Conservation (phyloP, 1,140 invertebrate genomes). For the Drosophila navojoa region DNA sequence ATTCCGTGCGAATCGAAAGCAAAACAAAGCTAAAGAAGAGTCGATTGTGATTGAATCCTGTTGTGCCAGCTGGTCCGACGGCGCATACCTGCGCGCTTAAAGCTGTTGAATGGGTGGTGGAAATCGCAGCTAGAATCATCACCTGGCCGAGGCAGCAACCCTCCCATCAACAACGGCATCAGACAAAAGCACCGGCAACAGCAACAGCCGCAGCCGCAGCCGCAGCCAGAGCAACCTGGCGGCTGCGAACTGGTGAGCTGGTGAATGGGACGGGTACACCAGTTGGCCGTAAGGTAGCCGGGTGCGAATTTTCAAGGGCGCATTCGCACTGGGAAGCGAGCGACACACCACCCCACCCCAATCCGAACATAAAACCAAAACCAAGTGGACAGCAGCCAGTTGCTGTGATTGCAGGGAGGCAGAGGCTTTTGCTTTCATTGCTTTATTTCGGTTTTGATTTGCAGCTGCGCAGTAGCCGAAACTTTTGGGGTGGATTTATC, state of each 20-base stretch:
- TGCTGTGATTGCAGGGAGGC: constrained; percentile 25
- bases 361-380: constrained; percentile 2
- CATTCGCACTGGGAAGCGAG: constrained; percentile 32
- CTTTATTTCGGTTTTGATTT: constrained; percentile 15
- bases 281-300: constrained; percentile 9
- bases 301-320: constrained; percentile 59
- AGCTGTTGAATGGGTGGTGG: constrained; percentile 38
- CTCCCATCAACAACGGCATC: constrained; percentile 48
- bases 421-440: constrained; percentile 39
- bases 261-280: constrained; percentile 36
- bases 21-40: constrained; percentile 7
- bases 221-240: constrained; percentile 46
- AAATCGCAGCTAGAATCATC: constrained; percentile 50
- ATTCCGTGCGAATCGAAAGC: background rate
- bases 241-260: constrained; percentile 32
- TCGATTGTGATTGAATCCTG: constrained; percentile 38
- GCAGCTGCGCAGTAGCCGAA: constrained; percentile 67
- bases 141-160: constrained; percentile 57
- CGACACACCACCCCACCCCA: constrained; percentile 33
- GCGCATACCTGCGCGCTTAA: constrained; percentile 69
- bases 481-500: constrained; percentile 61
- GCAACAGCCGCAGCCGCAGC: constrained; percentile 53
- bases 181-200: constrained; percentile 72
- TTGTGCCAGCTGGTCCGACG: constrained; percentile 59
- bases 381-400: constrained; percentile 47